phyloP scores from a whole-genome alignment of 2,888 invertebrate genomes.

The Gryllus longicercus region DNA sequence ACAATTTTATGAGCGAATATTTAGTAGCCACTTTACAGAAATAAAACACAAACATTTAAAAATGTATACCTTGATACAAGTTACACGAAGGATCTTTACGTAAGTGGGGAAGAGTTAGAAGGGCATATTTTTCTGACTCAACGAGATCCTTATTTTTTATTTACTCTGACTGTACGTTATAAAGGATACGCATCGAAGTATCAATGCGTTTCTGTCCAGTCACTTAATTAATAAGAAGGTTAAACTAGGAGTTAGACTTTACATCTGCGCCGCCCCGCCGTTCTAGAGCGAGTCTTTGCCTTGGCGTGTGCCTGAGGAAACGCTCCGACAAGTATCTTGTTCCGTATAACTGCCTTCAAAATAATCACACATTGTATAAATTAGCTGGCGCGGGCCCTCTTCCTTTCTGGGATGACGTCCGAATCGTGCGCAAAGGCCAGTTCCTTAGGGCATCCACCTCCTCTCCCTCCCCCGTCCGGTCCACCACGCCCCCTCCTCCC shows the following conservation, averaged over 20 bases:
- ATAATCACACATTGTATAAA: conserved; percentile 17
- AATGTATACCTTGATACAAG: no score
- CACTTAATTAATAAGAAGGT: conserved; percentile 5
- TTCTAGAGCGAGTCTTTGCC: not conserved
- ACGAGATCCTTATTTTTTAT: not conserved
- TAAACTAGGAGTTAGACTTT: not conserved
- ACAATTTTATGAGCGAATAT: no score
- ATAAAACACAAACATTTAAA: no score
- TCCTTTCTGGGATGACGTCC: not conserved
- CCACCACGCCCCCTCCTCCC: no score
- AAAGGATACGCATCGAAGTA: not conserved
- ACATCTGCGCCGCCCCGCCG: not conserved
- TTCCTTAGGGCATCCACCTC: no score
- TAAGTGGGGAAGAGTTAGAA: no score
- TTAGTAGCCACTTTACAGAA: no score
- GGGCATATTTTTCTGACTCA: no score
- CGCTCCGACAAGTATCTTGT: conserved; percentile 3
- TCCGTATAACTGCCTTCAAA: not conserved
- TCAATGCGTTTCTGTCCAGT: not conserved
- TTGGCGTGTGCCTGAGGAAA: not conserved
- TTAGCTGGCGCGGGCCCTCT: not conserved
- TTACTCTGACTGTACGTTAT: not conserved
- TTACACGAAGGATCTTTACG: no score
- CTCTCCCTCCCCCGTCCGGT: no score
- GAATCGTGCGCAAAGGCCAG: no score